Evolutionary conservation across 2,888 invertebrate species (phyloP).

Genomic region (Ptychoptera albimana): DNA sequence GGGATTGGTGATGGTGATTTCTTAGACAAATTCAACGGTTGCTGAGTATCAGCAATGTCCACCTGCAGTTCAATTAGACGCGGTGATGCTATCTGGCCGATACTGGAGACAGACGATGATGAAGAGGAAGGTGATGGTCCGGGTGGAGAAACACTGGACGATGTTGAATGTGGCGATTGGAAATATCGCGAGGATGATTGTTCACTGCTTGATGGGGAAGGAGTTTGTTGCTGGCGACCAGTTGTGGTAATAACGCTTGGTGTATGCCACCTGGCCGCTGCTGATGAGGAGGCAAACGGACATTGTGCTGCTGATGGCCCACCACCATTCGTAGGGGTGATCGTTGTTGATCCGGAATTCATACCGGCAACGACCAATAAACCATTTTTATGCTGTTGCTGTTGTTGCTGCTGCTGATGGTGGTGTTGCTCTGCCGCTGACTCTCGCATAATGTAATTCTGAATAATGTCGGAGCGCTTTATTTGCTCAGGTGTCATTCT

Average conservation of each 20-base stretch:
- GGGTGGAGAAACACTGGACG: slow-evolving; percentile 31
- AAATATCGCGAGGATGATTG: slow-evolving; percentile 28
- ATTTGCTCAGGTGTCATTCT: slow-evolving; percentile 85
- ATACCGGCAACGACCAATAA: not conserved
- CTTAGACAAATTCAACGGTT: slow-evolving; percentile 80
- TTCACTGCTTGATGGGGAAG: slow-evolving; percentile 17
- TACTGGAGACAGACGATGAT: slow-evolving; percentile 34
- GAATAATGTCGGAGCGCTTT: slow-evolving; percentile 82
- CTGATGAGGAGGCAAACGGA: slow-evolving; percentile 20
- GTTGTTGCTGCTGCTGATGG: slow-evolving; percentile 9
- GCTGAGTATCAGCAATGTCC: slow-evolving; percentile 63
- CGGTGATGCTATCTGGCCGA: slow-evolving; percentile 29
- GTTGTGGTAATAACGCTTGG: slow-evolving; percentile 46
- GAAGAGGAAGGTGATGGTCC: slow-evolving; percentile 28
- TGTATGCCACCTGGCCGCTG: slow-evolving; percentile 28
- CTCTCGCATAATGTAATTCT: slow-evolving; percentile 78
- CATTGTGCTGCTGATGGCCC: slow-evolving; percentile 21
- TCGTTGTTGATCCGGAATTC: slow-evolving; percentile 16
- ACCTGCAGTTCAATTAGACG: slow-evolving; percentile 63
- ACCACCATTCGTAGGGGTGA: slow-evolving; percentile 11
- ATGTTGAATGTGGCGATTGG: slow-evolving; percentile 29
- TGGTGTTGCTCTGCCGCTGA: slow-evolving; percentile 16
- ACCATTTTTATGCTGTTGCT: slow-evolving; percentile 1
- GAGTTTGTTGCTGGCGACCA: slow-evolving; percentile 30
- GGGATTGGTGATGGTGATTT: slow-evolving; percentile 66